Conservation (phyloP, 2,797 vertebrate genomes). For the Oryzias sinensis region DNA sequence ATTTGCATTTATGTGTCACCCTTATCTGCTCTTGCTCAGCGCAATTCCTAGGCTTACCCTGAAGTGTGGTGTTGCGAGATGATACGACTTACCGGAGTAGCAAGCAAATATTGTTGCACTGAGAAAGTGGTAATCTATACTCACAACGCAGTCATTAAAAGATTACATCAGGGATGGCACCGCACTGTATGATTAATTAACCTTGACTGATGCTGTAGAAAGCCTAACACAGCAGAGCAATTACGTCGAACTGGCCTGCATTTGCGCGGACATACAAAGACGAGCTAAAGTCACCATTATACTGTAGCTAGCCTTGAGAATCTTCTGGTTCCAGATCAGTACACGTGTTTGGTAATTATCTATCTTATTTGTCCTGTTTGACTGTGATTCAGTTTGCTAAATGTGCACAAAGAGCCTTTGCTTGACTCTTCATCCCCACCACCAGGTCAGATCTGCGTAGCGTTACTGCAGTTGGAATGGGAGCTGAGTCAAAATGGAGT, state of each 20-base stretch:
- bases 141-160: slow-evolving; percentile 64
- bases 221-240: slow-evolving; percentile 50
- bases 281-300: slow-evolving; percentile 23
- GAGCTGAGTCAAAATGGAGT: slow-evolving; percentile 57
- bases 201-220: slow-evolving; percentile 69
- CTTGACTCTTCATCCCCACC: slow-evolving; percentile 43
- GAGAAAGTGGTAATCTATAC: slow-evolving; percentile 49
- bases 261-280: slow-evolving; percentile 45
- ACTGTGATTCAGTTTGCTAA: slow-evolving; percentile 18
- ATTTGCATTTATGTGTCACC: slow-evolving; percentile 27
- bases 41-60: slow-evolving; percentile 34
- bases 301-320: slow-evolving; percentile 16
- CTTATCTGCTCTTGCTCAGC: slow-evolving; percentile 42
- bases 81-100: slow-evolving; percentile 29
- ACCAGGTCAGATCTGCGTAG: slow-evolving; percentile 60
- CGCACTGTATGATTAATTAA: slow-evolving; percentile 70
- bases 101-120: slow-evolving; percentile 41
- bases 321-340: slow-evolving; percentile 30
- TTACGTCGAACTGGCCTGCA: slow-evolving; percentile 40
- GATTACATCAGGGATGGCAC: slow-evolving; percentile 68
- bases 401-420: slow-evolving; percentile 33
- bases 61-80: slow-evolving; percentile 27
- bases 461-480: slow-evolving; percentile 60
- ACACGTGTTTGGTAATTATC: slow-evolving; percentile 12
- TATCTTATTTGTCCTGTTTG: slow-evolving; percentile 12